phyloP scores from a whole-genome alignment of 1,140 invertebrate species.

The Drosophila lowei region DNA sequence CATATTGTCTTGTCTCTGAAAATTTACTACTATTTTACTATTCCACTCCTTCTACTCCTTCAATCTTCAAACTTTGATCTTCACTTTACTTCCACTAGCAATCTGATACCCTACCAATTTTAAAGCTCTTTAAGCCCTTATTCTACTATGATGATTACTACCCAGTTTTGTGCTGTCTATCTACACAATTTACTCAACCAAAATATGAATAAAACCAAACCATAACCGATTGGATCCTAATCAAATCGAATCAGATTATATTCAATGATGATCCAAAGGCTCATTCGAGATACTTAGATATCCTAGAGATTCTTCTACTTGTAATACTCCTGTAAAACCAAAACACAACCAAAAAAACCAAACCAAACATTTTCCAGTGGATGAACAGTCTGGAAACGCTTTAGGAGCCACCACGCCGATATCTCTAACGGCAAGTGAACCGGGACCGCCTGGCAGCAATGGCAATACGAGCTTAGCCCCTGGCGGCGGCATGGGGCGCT shows the following conservation, averaged over 20 bases:
- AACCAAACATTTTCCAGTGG: conserved; percentile 70
- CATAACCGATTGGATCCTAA: neutral
- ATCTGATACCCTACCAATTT: neutral
- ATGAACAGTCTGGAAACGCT: conserved; percentile 68
- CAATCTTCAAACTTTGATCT: no score
- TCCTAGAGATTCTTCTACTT: conserved; percentile 4
- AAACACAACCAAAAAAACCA: conserved; percentile 19
- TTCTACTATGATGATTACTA: conserved; percentile 7
- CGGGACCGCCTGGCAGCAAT: conserved; percentile 70
- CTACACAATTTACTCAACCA: conserved; percentile 6
- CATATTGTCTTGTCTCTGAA: conserved; percentile 34
- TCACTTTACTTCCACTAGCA: no score
- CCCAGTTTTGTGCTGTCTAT: conserved; percentile 43
- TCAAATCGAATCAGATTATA: neutral
- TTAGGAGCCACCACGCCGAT: conserved; percentile 67
- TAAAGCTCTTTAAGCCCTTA: conserved; percentile 22
- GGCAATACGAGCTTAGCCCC: conserved; percentile 52
- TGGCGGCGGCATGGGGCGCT: conserved; percentile 72
- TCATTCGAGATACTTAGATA: conserved; percentile 35
- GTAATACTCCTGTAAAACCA: neutral
- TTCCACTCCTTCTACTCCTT: conserved; percentile 15
- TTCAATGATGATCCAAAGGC: conserved; percentile 13
- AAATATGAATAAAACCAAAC: neutral
- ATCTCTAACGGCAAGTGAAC: conserved; percentile 67
- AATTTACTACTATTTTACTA: conserved; percentile 25